These are phyloP conservation scores for Drosophila trichaetosa DNA, from an alignment of 2,888 invertebrate genomes.

Conservation along the genomic window DNA sequence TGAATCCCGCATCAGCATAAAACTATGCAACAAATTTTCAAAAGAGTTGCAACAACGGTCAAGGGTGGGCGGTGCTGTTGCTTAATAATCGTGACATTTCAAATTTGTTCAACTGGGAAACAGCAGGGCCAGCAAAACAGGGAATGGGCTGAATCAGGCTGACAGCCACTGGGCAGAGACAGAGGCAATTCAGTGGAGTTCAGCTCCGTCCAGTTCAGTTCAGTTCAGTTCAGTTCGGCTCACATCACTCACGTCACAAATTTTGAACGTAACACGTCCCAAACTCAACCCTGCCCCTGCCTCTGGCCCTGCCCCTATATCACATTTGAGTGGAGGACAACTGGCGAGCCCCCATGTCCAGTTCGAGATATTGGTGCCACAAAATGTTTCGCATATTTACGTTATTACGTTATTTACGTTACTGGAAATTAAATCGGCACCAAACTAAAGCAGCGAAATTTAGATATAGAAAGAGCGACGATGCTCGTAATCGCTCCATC, in stretches of 20 bases:
- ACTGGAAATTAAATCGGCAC: conserved; percentile 32
- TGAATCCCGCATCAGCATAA: conserved; percentile 39
- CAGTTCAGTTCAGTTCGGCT: conserved; percentile 33
- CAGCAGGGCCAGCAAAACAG: conserved; percentile 26
- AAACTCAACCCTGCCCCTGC: background rate
- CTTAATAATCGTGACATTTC: conserved; percentile 60
- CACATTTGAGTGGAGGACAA: conserved; percentile 12
- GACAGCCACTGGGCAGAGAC: background rate
- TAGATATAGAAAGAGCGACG: no score
- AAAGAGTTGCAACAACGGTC: background rate
- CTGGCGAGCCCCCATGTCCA: conserved; percentile 35
- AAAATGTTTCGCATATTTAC: conserved; percentile 47
- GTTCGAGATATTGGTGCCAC: conserved; percentile 19
- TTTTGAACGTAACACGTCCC: conserved; percentile 12
- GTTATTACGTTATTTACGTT: no score
- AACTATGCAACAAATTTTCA: conserved; percentile 46
- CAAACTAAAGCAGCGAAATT: background rate
- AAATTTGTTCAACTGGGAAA: conserved; percentile 43
- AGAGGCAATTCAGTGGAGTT: conserved; percentile 25
- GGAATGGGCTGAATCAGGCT: conserved; percentile 35
- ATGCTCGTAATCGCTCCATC: background rate
- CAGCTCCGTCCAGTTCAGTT: conserved; percentile 18
- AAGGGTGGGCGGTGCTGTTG: background rate
- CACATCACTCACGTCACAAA: conserved; percentile 48
- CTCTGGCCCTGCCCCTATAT: conserved; percentile 1